Evolutionary conservation across 2,888 invertebrate genomes (phyloP).

Genomic region (Colostygia pectinataria): DNA sequence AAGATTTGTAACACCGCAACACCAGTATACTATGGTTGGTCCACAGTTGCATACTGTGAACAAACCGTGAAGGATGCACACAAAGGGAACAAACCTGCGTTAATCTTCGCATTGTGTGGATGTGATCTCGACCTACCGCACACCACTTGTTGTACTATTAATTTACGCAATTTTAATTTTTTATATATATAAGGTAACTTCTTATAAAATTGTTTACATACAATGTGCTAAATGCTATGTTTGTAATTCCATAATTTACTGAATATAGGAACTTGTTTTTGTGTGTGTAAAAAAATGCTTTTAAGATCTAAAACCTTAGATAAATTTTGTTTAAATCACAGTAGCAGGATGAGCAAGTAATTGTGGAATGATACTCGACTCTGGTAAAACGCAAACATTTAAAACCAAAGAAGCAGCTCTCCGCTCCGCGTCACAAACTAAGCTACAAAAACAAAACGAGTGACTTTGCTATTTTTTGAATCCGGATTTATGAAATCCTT

Average conservation of each 20-base stretch:
- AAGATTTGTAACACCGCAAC: constrained; percentile 1
- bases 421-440: not conserved
- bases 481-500: constrained; percentile 42
- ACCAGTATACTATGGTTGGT: constrained; percentile 12
- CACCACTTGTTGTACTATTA: constrained; percentile 39
- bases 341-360: too few species aligned
- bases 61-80: constrained; percentile 58
- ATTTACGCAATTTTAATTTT: constrained; percentile 12
- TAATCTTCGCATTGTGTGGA: constrained; percentile 70
- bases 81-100: constrained; percentile 59
- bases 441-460: constrained; percentile 29
- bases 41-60: constrained; percentile 53
- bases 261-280: too few species aligned
- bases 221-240: too few species aligned
- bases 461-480: constrained; percentile 31
- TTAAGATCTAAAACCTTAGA: too few species aligned
- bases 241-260: too few species aligned
- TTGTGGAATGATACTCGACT: too few species aligned
- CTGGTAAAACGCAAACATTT: not conserved
- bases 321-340: too few species aligned
- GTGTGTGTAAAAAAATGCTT: too few species aligned
- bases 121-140: constrained; percentile 45
- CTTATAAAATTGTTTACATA: too few species aligned
- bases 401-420: not conserved
- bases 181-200: too few species aligned